A percentile compares a stretch with the other conserved stretches of the same genome.
Evolutionary conservation across 2,797 vertebrate species (phyloP).

Genomic region (Dermochelys coriacea): DNA sequence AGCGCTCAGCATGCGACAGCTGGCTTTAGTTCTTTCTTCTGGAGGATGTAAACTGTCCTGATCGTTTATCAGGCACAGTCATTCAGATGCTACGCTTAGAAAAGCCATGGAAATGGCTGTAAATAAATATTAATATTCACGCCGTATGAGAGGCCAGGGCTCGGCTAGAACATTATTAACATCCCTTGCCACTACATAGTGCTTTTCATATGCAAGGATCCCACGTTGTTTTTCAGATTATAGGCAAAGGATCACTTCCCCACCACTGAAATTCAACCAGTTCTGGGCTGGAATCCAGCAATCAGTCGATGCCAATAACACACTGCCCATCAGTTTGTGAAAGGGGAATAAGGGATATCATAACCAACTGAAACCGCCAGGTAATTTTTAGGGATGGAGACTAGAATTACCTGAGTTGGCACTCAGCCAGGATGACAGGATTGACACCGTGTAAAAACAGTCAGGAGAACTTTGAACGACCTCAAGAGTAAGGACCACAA

Average conservation of each 20-base stretch:
- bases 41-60: not conserved
- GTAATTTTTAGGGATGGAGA: slow-evolving; percentile 17
- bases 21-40: not conserved
- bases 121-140: not conserved
- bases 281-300: rapidly evolving
- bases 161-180: not conserved
- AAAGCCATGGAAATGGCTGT: not conserved
- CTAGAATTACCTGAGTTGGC: slow-evolving; percentile 41
- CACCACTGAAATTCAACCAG: not conserved
- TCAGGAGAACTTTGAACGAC: slow-evolving; percentile 19
- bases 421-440: not conserved
- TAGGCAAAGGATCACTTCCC: not conserved
- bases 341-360: not conserved
- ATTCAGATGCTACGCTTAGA: not conserved
- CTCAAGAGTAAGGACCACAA: not conserved
- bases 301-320: not conserved
- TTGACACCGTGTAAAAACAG: slow-evolving; percentile 13
- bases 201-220: not conserved
- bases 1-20: not conserved
- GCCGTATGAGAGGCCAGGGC: not conserved
- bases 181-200: not conserved
- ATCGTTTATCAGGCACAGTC: not conserved
- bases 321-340: not conserved
- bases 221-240: not conserved
- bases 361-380: not conserved